Conservation (phyloP, 2,113 vertebrate species). For the Eulemur rufifrons region DNA sequence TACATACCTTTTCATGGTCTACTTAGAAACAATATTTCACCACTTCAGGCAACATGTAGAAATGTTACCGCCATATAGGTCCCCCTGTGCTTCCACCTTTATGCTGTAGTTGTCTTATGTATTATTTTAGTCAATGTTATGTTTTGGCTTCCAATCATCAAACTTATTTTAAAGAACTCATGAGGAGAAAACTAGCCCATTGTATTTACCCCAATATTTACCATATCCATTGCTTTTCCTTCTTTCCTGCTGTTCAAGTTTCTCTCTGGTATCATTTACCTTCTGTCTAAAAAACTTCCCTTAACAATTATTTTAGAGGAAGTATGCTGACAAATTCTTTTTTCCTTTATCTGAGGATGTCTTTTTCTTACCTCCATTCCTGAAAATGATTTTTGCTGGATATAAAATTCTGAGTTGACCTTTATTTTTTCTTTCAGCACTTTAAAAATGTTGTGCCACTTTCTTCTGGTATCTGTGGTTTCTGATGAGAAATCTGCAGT, state of each 20-base stretch:
- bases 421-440: background rate
- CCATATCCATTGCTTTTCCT: background rate
- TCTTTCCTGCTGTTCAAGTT: background rate
- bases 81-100: too few species aligned
- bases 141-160: background rate
- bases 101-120: background rate
- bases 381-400: background rate
- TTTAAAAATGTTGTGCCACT: background rate
- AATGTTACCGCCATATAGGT: background rate
- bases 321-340: background rate
- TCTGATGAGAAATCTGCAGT: background rate
- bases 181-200: background rate
- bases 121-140: background rate
- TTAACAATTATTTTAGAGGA: background rate
- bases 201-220: too few species aligned
- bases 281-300: background rate
- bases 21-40: background rate
- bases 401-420: background rate
- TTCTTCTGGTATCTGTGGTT: background rate
- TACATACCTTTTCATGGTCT: background rate
- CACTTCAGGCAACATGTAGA: background rate
- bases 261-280: background rate
- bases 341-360: background rate
- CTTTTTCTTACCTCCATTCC: background rate
- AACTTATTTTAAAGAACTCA: background rate